Conservation (phyloP, 2,888 invertebrate species). For the Latrodectus elegans region DNA sequence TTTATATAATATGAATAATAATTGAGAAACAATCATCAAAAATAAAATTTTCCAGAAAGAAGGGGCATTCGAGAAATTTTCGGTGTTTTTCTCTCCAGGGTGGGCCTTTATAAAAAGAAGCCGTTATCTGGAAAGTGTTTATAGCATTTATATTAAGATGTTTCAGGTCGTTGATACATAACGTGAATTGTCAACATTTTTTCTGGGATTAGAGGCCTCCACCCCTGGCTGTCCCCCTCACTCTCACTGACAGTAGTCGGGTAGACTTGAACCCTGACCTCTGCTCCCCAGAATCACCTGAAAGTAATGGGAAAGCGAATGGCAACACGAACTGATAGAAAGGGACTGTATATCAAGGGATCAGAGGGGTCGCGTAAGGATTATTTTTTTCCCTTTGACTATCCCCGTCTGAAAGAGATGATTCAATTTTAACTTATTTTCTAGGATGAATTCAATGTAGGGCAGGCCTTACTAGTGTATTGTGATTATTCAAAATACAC, state of each 20-base stretch:
- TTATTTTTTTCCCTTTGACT: too few relatives aligned
- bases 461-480: too few relatives aligned
- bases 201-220: constrained; percentile 16
- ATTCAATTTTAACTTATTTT: too few relatives aligned
- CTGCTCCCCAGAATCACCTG: neutral
- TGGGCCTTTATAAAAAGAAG: neutral
- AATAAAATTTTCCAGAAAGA: neutral
- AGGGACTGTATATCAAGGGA: too few relatives aligned
- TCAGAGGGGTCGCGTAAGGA: too few relatives aligned
- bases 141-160: constrained; percentile 31
- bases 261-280: constrained; percentile 2
- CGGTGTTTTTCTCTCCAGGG: neutral
- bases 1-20: too few relatives aligned
- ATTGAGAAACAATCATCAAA: too few relatives aligned
- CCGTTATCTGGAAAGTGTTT: neutral
- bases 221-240: constrained; percentile 5
- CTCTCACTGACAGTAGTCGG: neutral
- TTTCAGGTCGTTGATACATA: constrained; percentile 8
- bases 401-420: too few relatives aligned
- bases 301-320: neutral
- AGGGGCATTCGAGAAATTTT: neutral
- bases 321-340: too few relatives aligned
- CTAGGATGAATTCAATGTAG: too few relatives aligned
- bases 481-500: too few relatives aligned
- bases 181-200: constrained; percentile 46